Base-by-base conservation (phyloP, 2,797 vertebrate species). In the Gorsachius magnificus region DNA sequence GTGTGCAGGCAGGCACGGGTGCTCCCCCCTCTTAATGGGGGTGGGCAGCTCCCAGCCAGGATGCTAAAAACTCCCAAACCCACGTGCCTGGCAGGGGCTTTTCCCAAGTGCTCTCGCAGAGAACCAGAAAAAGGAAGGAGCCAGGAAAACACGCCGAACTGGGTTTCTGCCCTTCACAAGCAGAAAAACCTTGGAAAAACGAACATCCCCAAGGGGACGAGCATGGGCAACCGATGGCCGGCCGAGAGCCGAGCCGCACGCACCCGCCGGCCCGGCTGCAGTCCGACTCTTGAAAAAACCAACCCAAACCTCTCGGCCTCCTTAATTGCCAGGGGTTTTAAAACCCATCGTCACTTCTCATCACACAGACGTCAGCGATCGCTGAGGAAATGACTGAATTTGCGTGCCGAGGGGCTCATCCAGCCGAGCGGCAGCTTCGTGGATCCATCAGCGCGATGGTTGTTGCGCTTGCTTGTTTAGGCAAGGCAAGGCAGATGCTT, bases 61-160 rank as follows among this genome's bases (percentile, higher is more conserved):
- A 41, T 3, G 2, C 57, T 36, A 3, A 13, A 57, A 48, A 41
- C 43, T 35, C 53, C 60, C 64, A 35, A 35, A 9, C 11, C 21
- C 18, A 13, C 1, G 6, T 15, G 35, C n/a, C 41, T 4, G 8
- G 17, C 20, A 17, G 31, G 16, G 31, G 16, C 31, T 61, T 35
- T 17, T 53, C 20, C 57, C 24, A 65, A 71, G 45, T 2, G 43
- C 36, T 64, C 33, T 66, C 66, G 21, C 13, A 48, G 54, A 48
- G 36, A 58, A 60, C 20, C 65, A 38, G 24, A 56, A 29, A 0
- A 18, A 60, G n/a, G 28, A 35, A 36, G 11, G 26, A 83, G 48
- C 3, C 38, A 26, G 24, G 11, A 80, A 54, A 60, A 50, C 0
- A 1, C 0, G 2, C 9, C 0, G 0, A 45, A 54, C 2, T 16